These are phyloP conservation scores for Drosophila takahashii DNA, from an alignment of 1,140 invertebrate species.

Conservation along the genomic window DNA sequence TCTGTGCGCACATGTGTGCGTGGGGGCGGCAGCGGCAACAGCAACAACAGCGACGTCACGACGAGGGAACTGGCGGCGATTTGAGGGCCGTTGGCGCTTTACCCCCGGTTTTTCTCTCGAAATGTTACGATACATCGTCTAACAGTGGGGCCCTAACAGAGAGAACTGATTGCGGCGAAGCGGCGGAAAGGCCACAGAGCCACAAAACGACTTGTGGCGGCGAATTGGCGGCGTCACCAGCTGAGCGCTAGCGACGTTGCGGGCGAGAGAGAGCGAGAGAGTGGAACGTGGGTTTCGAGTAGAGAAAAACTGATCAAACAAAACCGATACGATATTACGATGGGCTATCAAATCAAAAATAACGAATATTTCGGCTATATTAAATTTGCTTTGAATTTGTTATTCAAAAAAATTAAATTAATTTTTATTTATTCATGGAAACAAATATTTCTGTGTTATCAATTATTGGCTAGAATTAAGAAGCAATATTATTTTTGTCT, in stretches of 20 bases:
- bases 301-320: conserved; percentile 1
- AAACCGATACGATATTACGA: conserved; percentile 6
- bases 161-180: too few species aligned
- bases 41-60: conserved; percentile 62
- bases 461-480: too few species aligned
- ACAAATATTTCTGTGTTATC: too few species aligned
- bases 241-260: conserved; percentile 29
- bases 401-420: too few species aligned
- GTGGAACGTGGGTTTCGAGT: background rate
- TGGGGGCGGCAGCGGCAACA: conserved; percentile 54
- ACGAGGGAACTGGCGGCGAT: conserved; percentile 36
- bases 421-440: too few species aligned
- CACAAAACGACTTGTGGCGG: conserved; percentile 23
- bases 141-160: too few species aligned
- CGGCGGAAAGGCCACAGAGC: conserved; percentile 43
- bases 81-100: too few species aligned
- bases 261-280: background rate
- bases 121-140: too few species aligned
- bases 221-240: conserved; percentile 56
- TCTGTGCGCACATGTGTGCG: conserved; percentile 26
- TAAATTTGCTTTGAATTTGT: too few species aligned
- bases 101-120: too few species aligned
- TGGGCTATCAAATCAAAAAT: background rate
- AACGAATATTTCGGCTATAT: background rate
- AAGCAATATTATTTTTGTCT: too few species aligned